Conservation (phyloP, 2,113 vertebrate genomes). For the Ranitomeya imitator region DNA sequence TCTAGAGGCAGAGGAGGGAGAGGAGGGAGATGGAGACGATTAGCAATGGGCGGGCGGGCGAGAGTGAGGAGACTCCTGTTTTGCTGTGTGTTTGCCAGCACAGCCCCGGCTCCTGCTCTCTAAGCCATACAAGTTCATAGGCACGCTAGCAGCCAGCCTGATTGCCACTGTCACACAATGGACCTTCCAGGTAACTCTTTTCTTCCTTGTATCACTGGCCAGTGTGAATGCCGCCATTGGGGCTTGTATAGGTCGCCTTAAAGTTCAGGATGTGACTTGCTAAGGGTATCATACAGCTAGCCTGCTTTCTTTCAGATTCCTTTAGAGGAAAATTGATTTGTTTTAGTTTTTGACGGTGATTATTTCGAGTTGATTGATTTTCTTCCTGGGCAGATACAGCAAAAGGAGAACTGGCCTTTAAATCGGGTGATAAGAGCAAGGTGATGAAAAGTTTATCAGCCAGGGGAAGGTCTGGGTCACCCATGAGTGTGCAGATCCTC, state of each 20-base stretch:
- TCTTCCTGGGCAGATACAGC: neutral
- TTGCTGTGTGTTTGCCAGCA: slow-evolving; percentile 72
- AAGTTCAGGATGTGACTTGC: neutral
- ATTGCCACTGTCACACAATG: slow-evolving; percentile 70
- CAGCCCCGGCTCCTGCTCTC: slow-evolving; percentile 69
- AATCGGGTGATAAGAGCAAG: neutral
- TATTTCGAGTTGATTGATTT: slow-evolving; percentile 32
- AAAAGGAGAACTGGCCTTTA: neutral
- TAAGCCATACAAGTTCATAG: slow-evolving; percentile 72
- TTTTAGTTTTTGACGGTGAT: neutral
- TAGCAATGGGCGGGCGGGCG: slow-evolving; percentile 87
- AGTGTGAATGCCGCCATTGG: neutral
- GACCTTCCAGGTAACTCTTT: slow-evolving; percentile 81
- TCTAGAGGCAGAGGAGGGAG: slow-evolving; percentile 51
- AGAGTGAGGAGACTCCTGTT: slow-evolving; percentile 73
- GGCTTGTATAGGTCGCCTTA: neutral
- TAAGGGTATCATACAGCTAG: neutral
- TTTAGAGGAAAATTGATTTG: neutral
- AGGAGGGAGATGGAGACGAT: slow-evolving; percentile 69
- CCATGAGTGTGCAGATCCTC: neutral
- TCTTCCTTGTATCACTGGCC: neutral
- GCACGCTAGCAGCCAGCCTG: slow-evolving; percentile 65
- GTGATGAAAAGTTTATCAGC: slow-evolving; percentile 43
- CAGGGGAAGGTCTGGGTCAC: neutral
- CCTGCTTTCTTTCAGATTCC: neutral